phyloP scores from a whole-genome alignment of 2,797 vertebrate genomes.

The Astyanax mexicanus region DNA sequence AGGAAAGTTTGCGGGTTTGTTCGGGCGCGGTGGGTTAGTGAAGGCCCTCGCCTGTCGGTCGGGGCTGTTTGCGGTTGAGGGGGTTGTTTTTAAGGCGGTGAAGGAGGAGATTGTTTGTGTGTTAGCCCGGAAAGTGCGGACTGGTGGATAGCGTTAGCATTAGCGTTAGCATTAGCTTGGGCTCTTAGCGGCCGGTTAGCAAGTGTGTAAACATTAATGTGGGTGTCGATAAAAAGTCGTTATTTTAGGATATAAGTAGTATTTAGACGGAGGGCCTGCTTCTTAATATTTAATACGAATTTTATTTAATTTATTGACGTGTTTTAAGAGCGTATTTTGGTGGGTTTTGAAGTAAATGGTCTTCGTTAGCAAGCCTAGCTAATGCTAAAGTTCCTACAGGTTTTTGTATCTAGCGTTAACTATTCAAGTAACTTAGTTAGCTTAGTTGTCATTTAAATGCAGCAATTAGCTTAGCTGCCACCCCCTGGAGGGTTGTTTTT shows the following conservation, averaged over 20 bases:
- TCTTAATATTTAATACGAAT: no score
- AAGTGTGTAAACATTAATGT: slow-evolving; percentile 11
- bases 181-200: neutral
- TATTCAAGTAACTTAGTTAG: no score
- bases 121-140: slow-evolving; percentile 41
- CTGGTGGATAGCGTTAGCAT: slow-evolving; percentile 1
- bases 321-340: neutral
- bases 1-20: slow-evolving; percentile 54
- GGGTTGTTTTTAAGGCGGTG: neutral
- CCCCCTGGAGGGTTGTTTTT: neutral
- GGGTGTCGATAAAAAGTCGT: neutral
- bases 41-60: neutral
- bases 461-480: slow-evolving; percentile 8
- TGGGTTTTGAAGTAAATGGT: neutral
- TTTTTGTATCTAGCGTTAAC: no score
- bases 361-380: no score
- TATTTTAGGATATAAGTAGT: neutral
- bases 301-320: neutral
- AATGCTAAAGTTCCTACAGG: neutral
- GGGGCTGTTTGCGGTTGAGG: neutral
- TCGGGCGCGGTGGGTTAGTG: neutral
- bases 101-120: slow-evolving; percentile 8
- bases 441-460: neutral
- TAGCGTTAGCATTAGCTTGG: neutral
- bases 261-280: neutral